Percentiles rank a stretch among this genome's conserved stretches.
Conservation (phyloP, 2,113 vertebrate species). For the Lontra canadensis region DNA sequence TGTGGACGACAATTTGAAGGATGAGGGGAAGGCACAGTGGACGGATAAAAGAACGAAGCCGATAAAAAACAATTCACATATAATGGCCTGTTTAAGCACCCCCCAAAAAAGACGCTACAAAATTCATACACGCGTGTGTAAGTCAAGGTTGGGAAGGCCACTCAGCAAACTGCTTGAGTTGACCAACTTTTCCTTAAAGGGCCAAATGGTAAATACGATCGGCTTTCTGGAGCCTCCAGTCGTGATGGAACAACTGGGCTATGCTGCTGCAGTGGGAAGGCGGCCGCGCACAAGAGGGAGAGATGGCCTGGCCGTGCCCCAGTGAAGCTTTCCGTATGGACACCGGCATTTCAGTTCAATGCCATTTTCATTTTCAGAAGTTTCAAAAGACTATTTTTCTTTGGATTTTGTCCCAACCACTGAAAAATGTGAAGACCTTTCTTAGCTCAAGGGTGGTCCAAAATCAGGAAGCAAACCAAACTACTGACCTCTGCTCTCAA, state of each 20-base stretch:
- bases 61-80: background rate
- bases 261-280: fast-evolving
- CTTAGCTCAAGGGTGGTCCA: background rate
- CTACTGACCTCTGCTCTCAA: background rate
- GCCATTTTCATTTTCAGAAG: background rate
- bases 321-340: background rate
- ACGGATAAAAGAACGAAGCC: background rate
- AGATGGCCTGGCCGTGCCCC: background rate
- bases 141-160: background rate
- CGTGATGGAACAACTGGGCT: fast-evolving
- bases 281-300: too few relatives aligned
- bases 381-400: background rate
- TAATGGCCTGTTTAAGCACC: background rate
- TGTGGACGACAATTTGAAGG: background rate
- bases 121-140: background rate
- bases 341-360: background rate
- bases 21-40: background rate
- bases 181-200: background rate
- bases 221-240: fast-evolving
- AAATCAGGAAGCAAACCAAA: background rate
- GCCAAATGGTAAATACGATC: background rate
- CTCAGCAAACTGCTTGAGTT: background rate
- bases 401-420: background rate
- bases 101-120: background rate
- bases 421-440: background rate